Evolutionary conservation across 2,113 vertebrate species (phyloP), one percentile per base, ranked within the genome.

Genomic region (Carassius carassius): DNA sequence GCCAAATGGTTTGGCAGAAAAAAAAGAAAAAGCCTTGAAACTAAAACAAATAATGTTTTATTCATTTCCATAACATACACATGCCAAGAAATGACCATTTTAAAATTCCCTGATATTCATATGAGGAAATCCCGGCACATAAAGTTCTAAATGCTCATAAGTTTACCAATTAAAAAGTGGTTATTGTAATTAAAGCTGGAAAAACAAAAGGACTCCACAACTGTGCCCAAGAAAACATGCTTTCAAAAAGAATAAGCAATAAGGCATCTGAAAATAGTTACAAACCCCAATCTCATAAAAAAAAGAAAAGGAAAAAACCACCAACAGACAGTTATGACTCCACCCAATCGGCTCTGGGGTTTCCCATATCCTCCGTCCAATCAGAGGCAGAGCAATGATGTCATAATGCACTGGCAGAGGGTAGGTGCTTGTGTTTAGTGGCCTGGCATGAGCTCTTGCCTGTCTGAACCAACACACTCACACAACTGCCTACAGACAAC

Each of bases 331-430:
- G 17, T 72, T 44, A n/a, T 82, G n/a, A 12, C 74, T 85, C 79
- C 83, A 85, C 41, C 84, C 83, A 83, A 60, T 85, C 19, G 65
- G 14, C 69, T 41, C 79, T 35, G 70, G 81, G 87, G 51, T 86
- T 88, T 88, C 84, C 84, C 84, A 86, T 60, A 70, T 16, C 25
- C 60, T 60, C 4, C 13, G 12, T 16, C 87, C 84, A 88, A 86
- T 86, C 81, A 86, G 81, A 32, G 67, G 76, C 23, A 84, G 32
- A 44, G 56, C 37, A 77, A 23, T 86, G 77, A 88, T 80, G 69
- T 86, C 81, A 84, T 86, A 13, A 77, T 56, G 76, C 85, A 88
- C 81, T 63, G 51, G 32, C 41, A 35, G 62, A 44, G 32, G 21
- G 70, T 41, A 73, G 70, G 70, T 73, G 82, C 65, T 79, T 70